Evolutionary conservation across 1,140 invertebrate genomes (phyloP).

Genomic region (Habropoda laboriosa): DNA sequence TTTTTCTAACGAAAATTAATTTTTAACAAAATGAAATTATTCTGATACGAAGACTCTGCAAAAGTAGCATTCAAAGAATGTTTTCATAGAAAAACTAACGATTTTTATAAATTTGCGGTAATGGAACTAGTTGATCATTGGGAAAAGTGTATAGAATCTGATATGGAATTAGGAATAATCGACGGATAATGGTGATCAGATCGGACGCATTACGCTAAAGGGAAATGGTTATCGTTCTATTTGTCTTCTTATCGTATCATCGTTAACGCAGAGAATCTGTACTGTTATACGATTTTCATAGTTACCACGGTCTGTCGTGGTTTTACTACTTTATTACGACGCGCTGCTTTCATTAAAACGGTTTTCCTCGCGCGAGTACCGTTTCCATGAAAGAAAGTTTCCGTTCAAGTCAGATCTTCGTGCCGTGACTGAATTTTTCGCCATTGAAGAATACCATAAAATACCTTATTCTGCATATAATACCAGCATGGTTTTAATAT

Average conservation of each 20-base stretch:
- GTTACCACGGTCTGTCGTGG: conserved; percentile 5
- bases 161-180: no score
- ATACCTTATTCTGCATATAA: neutral
- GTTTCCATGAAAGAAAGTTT: conserved; percentile 45
- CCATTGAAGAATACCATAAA: neutral
- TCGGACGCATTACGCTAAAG: no score
- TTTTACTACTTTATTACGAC: conserved; percentile 19
- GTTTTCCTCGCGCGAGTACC: conserved; percentile 35
- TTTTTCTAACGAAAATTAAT: no score
- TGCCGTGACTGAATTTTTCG: neutral
- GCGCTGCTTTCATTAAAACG: conserved; percentile 41
- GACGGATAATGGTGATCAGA: no score
- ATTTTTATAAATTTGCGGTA: no score
- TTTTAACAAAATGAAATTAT: no score
- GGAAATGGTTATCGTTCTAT: neutral
- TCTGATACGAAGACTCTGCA: no score
- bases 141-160: no score
- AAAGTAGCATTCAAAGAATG: no score
- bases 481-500: neutral
- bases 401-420: conserved; percentile 7
- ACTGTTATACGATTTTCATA: conserved; percentile 24
- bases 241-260: neutral
- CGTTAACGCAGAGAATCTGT: neutral
- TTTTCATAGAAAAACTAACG: no score
- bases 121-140: no score